These are phyloP conservation scores for Coleophora flavipennella DNA, from an alignment of 2,888 invertebrate genomes.

Conservation along the genomic window DNA sequence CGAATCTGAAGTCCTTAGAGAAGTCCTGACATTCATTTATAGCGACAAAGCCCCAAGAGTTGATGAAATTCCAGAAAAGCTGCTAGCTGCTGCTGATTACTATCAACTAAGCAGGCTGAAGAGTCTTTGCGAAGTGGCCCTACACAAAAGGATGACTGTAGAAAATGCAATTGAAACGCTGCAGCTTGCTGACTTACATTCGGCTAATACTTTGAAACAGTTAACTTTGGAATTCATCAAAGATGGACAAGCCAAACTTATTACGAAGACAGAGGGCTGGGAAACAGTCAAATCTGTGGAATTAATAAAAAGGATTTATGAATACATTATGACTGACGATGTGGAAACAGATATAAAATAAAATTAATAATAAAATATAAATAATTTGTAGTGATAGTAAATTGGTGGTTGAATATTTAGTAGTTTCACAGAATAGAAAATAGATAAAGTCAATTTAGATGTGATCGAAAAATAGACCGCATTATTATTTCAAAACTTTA, in stretches of 20 bases:
- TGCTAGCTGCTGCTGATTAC: constrained; percentile 59
- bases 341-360: constrained; percentile 43
- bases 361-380: background rate
- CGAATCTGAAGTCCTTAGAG: constrained; percentile 49
- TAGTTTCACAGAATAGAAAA: too few species aligned
- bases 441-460: too few species aligned
- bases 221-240: constrained; percentile 57
- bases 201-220: constrained; percentile 46
- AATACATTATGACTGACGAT: constrained; percentile 56
- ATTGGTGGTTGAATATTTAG: too few species aligned
- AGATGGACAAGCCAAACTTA: constrained; percentile 56
- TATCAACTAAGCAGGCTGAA: constrained; percentile 56
- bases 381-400: too few species aligned
- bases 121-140: constrained; percentile 54
- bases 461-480: too few species aligned
- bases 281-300: constrained; percentile 51
- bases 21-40: constrained; percentile 56
- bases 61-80: constrained; percentile 55
- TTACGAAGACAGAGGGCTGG: constrained; percentile 61
- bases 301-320: constrained; percentile 56
- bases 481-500: too few species aligned
- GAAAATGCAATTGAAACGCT: constrained; percentile 61
- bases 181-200: constrained; percentile 56
- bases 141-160: constrained; percentile 55
- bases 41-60: constrained; percentile 58